These are phyloP conservation scores for Lagenorhynchus albirostris DNA, from an alignment of 2,113 vertebrate genomes.

Conservation along the genomic window DNA sequence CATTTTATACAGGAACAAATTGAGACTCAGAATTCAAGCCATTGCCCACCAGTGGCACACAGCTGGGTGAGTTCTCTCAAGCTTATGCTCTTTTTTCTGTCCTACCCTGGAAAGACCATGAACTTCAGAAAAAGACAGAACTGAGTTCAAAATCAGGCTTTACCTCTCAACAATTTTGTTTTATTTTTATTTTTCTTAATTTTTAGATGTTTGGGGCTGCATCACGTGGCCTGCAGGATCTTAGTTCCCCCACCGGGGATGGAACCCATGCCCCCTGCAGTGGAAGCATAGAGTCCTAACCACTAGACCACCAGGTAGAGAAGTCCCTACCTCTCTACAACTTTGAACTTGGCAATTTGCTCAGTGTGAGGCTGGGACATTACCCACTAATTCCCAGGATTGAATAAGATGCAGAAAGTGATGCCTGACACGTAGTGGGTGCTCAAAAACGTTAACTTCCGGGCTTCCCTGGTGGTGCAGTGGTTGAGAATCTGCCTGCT, in stretches of 20 bases:
- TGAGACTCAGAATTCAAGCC: background rate
- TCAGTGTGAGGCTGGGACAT: background rate
- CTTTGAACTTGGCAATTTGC: background rate
- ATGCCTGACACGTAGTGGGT: background rate
- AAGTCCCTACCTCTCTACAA: background rate
- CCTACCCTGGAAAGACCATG: background rate
- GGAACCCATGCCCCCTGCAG: no score
- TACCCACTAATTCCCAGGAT: background rate
- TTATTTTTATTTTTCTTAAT: no score
- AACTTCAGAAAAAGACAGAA: background rate
- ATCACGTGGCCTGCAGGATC: no score
- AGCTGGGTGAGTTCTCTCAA: background rate
- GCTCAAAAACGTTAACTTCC: background rate
- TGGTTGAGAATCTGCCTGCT: no score
- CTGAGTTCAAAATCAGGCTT: background rate
- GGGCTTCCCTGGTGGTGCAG: no score
- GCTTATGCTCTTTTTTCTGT: background rate
- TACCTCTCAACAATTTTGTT: background rate
- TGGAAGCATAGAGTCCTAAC: no score
- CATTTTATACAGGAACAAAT: background rate
- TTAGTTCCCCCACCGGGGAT: no score
- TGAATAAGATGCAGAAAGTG: background rate
- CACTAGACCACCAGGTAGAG: no score
- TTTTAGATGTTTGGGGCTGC: no score
- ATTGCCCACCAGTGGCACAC: background rate